phyloP scores from a whole-genome alignment of 2,797 vertebrate genomes.

The Lateolabrax maculatus region DNA sequence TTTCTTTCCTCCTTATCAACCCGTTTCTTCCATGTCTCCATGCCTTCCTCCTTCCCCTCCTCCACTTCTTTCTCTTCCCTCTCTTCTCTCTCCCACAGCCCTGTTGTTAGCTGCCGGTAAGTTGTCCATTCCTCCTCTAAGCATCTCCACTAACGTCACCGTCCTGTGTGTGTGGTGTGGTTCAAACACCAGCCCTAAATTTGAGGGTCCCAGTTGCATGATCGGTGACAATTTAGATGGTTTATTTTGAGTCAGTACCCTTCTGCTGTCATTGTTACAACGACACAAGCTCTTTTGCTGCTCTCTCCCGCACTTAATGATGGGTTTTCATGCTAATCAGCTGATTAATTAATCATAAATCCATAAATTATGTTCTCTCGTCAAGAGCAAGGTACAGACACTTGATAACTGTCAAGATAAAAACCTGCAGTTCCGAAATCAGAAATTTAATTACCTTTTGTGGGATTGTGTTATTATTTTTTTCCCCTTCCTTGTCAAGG shows the following conservation, averaged over 20 bases:
- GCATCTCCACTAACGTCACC: slow-evolving; percentile 49
- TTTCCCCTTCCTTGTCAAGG: slow-evolving; percentile 35
- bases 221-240: neutral
- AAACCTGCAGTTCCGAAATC: slow-evolving; percentile 56
- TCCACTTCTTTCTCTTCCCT: slow-evolving; percentile 2
- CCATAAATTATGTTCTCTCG: slow-evolving; percentile 62
- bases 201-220: slow-evolving; percentile 3
- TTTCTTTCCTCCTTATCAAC: slow-evolving; percentile 58
- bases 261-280: slow-evolving; percentile 13
- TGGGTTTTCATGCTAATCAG: slow-evolving; percentile 62
- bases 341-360: slow-evolving; percentile 68
- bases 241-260: neutral
- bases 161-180: slow-evolving; percentile 17
- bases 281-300: slow-evolving; percentile 9
- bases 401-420: slow-evolving; percentile 64
- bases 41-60: slow-evolving; percentile 27
- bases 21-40: slow-evolving; percentile 57
- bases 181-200: slow-evolving; percentile 1
- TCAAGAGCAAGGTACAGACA: slow-evolving; percentile 52
- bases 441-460: slow-evolving; percentile 68
- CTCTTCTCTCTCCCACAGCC: slow-evolving; percentile 80
- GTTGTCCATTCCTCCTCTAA: slow-evolving; percentile 62
- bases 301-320: slow-evolving; percentile 37
- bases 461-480: slow-evolving; percentile 45
- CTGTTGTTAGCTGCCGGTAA: slow-evolving; percentile 93